Conservation (phyloP, 2,113 vertebrate genomes). For the Sturnus vulgaris region DNA sequence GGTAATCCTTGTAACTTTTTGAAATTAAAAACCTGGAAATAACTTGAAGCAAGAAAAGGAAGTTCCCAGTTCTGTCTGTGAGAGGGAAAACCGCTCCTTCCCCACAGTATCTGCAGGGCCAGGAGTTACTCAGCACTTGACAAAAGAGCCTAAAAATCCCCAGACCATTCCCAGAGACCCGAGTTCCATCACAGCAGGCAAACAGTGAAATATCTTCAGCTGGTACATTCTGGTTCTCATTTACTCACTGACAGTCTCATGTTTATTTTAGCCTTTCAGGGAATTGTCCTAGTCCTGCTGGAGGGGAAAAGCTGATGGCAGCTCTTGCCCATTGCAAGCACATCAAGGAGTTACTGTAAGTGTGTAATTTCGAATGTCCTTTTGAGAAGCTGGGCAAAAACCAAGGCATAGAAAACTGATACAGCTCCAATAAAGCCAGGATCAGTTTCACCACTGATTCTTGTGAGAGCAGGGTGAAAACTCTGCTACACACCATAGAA, state of each 20-base stretch:
- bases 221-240: background rate
- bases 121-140: background rate
- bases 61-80: background rate
- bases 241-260: background rate
- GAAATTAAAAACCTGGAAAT: background rate
- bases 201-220: background rate
- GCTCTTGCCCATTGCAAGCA: conserved; percentile 68
- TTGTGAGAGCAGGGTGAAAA: background rate
- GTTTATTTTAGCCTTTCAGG: conserved; percentile 74
- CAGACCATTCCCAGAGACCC: background rate
- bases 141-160: background rate
- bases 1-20: background rate
- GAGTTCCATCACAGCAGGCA: background rate
- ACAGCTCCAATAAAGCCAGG: background rate
- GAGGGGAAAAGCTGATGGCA: conserved; percentile 71
- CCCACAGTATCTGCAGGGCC: background rate
- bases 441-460: background rate
- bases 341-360: conserved; percentile 84
- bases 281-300: conserved; percentile 69
- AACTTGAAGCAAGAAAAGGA: background rate
- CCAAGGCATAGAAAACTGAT: background rate
- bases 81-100: background rate
- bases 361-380: background rate
- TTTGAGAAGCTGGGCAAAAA: background rate
- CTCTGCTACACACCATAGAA: background rate